Percentiles rank a stretch among this genome's conserved stretches.
phyloP scores from a whole-genome alignment of 1,140 invertebrate genomes.

The Phenacoccus solenopsis region DNA sequence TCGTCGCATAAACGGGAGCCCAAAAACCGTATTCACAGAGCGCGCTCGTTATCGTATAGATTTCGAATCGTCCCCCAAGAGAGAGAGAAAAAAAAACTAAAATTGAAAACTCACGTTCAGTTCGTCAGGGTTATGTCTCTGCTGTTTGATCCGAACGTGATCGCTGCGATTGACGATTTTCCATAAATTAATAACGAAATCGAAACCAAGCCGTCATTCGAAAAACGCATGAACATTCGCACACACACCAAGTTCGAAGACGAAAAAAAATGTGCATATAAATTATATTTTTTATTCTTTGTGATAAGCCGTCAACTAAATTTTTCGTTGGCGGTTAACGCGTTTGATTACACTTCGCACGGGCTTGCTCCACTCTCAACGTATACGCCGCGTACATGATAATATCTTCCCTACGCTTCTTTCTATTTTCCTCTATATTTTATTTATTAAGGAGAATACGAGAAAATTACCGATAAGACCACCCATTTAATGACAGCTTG shows the following conservation, averaged over 20 bases:
- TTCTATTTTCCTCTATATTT: constrained; percentile 3
- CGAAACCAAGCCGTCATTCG: not conserved
- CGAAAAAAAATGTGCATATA: constrained; percentile 1
- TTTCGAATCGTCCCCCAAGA: not conserved
- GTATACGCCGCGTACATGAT: not conserved
- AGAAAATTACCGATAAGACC: constrained; percentile 1
- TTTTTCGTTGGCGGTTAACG: not conserved
- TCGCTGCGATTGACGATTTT: not conserved
- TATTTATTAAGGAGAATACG: constrained; percentile 3
- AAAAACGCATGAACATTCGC: not conserved
- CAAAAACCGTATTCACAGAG: not conserved
- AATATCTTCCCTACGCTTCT: constrained; percentile 1
- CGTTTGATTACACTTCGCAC: constrained; percentile 1
- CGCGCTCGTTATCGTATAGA: not conserved
- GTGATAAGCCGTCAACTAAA: not conserved
- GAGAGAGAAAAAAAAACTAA: not conserved
- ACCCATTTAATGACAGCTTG: constrained; percentile 1
- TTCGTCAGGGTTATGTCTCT: not conserved
- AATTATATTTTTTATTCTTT: not conserved
- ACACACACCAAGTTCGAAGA: not conserved
- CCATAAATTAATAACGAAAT: not conserved
- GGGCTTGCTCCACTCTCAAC: not conserved
- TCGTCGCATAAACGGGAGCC: not conserved
- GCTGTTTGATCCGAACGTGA: not conserved
- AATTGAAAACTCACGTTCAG: not conserved